Conservation (phyloP, 2,888 invertebrate species). For the Zhuqinia jingwanae region DNA sequence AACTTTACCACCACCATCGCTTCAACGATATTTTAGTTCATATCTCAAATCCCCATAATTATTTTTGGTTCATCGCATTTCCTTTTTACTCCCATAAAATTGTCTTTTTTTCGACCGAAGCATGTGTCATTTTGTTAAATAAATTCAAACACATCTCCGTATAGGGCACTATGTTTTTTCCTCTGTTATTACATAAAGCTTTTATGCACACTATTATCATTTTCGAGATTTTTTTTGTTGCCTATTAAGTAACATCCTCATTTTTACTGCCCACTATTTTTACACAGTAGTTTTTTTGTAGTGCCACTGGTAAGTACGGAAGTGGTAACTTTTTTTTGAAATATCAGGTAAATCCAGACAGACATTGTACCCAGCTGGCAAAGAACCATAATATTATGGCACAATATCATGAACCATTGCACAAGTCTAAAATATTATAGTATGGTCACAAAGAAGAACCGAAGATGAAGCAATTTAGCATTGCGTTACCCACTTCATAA, state of each 20-base stretch:
- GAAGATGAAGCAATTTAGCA: neutral
- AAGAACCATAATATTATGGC: neutral
- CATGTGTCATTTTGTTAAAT: too few species aligned
- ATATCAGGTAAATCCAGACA: too few species aligned
- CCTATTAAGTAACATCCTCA: neutral
- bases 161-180: too few species aligned
- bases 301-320: too few species aligned
- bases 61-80: constrained; percentile 12
- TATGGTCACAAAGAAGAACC: too few species aligned
- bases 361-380: too few species aligned
- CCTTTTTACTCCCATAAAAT: neutral
- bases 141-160: too few species aligned
- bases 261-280: neutral
- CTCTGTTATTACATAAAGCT: too few species aligned
- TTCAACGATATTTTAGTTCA: neutral
- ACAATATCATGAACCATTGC: neutral
- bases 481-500: constrained; percentile 6
- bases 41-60: neutral
- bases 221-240: too few species aligned
- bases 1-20: neutral
- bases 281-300: neutral
- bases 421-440: neutral
- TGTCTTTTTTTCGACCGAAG: neutral
- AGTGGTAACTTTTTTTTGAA: too few species aligned
- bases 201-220: constrained; percentile 33